phyloP scores from a whole-genome alignment of 2,113 vertebrate genomes.

The Ptyas mucosa region DNA sequence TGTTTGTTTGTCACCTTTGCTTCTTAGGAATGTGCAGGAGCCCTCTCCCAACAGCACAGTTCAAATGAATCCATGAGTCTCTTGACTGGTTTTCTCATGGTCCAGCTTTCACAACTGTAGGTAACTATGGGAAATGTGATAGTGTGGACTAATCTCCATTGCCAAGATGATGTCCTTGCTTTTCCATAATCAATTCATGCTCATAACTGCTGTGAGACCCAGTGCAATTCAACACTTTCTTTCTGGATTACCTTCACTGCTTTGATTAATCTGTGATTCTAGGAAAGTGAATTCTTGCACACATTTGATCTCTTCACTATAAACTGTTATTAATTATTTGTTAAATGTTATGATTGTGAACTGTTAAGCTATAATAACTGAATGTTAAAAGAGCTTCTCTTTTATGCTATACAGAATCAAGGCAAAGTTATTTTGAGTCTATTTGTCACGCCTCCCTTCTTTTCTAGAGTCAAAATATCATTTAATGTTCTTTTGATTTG shows the following conservation, averaged over 20 bases:
- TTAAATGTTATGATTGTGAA: neutral
- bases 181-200: neutral
- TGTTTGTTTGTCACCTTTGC: neutral
- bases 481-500: neutral
- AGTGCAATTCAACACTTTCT: neutral
- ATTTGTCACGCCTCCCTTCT: neutral
- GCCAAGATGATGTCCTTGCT: neutral
- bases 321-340: neutral
- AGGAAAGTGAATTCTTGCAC: neutral
- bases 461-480: neutral
- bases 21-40: neutral
- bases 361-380: neutral
- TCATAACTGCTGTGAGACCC: neutral
- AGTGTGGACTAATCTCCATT: neutral
- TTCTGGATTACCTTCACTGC: neutral
- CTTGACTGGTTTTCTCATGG: neutral
- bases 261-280: neutral
- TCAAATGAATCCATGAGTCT: neutral
- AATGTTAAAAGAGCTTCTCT: neutral
- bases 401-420: neutral
- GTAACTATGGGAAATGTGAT: neutral
- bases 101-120: neutral
- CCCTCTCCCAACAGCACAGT: neutral
- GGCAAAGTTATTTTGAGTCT: neutral
- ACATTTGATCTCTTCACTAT: neutral